Conservation (phyloP, 1,140 invertebrate species). For the Cyclina sinensis region DNA sequence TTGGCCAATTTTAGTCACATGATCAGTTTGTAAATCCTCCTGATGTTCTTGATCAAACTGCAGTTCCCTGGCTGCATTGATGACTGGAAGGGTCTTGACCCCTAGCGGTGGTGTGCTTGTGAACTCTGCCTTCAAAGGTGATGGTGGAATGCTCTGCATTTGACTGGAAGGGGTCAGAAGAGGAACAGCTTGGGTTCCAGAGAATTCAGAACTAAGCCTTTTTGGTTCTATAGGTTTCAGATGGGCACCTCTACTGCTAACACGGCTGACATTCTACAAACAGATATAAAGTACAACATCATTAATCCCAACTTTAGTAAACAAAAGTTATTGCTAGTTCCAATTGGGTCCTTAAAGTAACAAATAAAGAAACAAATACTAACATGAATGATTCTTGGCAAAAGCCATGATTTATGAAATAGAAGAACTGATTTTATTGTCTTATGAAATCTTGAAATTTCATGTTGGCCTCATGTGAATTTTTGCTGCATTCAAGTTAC, state of each 20-base stretch:
- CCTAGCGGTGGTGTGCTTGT: conserved; percentile 77
- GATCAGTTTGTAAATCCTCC: not conserved
- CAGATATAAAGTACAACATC: too few species aligned
- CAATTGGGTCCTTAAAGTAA: too few species aligned
- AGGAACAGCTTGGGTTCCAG: conserved; percentile 15
- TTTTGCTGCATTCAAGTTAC: too few species aligned
- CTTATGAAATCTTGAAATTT: too few species aligned
- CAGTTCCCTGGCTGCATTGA: conserved; percentile 71
- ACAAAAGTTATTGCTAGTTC: too few species aligned
- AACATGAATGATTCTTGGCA: too few species aligned
- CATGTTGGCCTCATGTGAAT: too few species aligned
- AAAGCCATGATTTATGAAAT: too few species aligned
- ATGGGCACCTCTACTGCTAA: conserved; percentile 49
- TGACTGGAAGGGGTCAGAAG: conserved; percentile 50
- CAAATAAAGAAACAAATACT: too few species aligned
- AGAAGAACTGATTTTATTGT: too few species aligned
- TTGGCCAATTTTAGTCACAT: conserved; percentile 33
- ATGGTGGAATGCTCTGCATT: conserved; percentile 73
- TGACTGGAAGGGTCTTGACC: conserved; percentile 72
- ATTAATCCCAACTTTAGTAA: too few species aligned
- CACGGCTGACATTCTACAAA: conserved; percentile 21
- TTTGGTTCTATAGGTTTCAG: conserved; percentile 62
- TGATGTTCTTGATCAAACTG: conserved; percentile 65
- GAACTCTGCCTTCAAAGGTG: conserved; percentile 79
- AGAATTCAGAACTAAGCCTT: conserved; percentile 60